These are phyloP conservation scores for Tipula unca DNA, from an alignment of 2,888 invertebrate genomes.

Conservation along the genomic window DNA sequence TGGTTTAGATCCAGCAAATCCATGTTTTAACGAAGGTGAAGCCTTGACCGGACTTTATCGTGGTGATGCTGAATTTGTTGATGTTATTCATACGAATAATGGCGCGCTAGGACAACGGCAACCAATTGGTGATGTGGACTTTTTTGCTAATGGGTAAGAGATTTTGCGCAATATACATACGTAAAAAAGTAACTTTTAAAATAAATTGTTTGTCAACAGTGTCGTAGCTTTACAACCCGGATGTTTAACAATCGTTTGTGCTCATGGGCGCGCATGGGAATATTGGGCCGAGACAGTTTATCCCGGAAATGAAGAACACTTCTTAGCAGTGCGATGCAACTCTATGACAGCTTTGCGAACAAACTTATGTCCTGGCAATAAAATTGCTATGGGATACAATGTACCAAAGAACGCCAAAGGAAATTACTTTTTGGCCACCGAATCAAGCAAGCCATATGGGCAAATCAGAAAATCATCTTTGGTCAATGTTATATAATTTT, in stretches of 20 bases:
- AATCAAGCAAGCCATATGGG: slow-evolving; percentile 32
- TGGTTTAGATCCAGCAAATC: slow-evolving; percentile 39
- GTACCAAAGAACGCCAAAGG: slow-evolving; percentile 32
- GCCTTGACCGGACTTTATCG: slow-evolving; percentile 31
- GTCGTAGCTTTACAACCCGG: slow-evolving; percentile 31
- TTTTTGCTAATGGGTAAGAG: slow-evolving; percentile 34
- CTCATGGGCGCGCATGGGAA: slow-evolving; percentile 34
- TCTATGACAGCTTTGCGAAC: slow-evolving; percentile 31
- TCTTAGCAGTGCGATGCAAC: slow-evolving; percentile 31
- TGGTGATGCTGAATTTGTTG: slow-evolving; percentile 36
- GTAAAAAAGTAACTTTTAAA: neutral
- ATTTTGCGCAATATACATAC: neutral
- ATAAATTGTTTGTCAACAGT: neutral
- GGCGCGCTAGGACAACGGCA: slow-evolving; percentile 35
- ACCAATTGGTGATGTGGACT: slow-evolving; percentile 36
- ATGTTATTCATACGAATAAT: slow-evolving; percentile 36
- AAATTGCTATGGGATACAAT: slow-evolving; percentile 36
- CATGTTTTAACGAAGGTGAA: slow-evolving; percentile 36
- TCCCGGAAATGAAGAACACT: slow-evolving; percentile 33
- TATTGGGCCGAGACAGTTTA: slow-evolving; percentile 36
- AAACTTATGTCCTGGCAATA: slow-evolving; percentile 30
- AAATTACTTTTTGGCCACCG: slow-evolving; percentile 37
- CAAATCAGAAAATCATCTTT: slow-evolving; percentile 20
- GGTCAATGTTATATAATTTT: neutral
- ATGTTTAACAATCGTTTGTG: slow-evolving; percentile 32